These are phyloP conservation scores for Tenualosa thibaudeaui DNA, from an alignment of 2,797 vertebrate genomes.

Conservation along the genomic window DNA sequence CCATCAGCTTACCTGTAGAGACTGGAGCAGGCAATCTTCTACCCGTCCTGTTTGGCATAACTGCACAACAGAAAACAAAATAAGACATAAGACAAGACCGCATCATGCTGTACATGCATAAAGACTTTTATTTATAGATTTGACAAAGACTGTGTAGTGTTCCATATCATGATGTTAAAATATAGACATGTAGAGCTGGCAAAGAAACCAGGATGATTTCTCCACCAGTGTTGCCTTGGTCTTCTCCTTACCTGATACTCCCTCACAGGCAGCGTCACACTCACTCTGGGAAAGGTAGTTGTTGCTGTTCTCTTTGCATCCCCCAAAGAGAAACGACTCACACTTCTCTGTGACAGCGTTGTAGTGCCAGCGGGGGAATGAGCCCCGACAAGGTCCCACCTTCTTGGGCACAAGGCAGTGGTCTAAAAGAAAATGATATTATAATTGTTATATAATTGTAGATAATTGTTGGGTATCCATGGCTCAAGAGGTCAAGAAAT, in stretches of 20 bases:
- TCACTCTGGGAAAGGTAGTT: constrained; percentile 86
- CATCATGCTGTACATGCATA: not conserved
- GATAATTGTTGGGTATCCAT: too few relatives aligned
- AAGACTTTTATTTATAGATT: not conserved
- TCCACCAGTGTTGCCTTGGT: not conserved
- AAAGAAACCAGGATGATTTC: not conserved
- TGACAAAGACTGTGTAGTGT: not conserved
- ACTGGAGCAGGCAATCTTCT: not conserved
- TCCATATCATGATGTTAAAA: not conserved
- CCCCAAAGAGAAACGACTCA: constrained; percentile 72
- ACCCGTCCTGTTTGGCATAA: not conserved
- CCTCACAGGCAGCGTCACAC: constrained; percentile 79
- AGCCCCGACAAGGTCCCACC: constrained; percentile 85
- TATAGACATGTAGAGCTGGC: not conserved
- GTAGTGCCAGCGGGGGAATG: constrained; percentile 91
- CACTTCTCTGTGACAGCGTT: constrained; percentile 77
- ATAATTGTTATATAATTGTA: too few relatives aligned
- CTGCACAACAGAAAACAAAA: not conserved
- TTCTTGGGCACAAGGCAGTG: constrained; percentile 87
- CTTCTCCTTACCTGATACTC: constrained; percentile 65
- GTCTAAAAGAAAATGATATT: constrained; percentile 66
- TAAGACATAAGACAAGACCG: not conserved
- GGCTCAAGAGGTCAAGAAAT: too few relatives aligned
- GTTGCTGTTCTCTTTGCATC: constrained; percentile 87
- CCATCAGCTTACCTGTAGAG: not conserved